phyloP scores from a whole-genome alignment of 2,797 vertebrate genomes.

The Craterocephalus amniculus region DNA sequence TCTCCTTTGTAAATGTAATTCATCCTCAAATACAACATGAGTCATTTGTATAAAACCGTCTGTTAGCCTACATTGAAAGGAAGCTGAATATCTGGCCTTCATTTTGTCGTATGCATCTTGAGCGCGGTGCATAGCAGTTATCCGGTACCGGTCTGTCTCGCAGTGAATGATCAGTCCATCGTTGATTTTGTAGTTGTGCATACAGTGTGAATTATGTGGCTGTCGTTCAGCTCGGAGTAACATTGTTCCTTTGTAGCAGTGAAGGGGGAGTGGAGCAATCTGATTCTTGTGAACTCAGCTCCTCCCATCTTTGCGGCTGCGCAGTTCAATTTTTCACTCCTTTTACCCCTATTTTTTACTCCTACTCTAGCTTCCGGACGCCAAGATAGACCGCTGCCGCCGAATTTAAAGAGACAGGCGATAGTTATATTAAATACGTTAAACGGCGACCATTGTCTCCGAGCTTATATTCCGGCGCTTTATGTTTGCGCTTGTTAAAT shows the following conservation, averaged over 20 bases:
- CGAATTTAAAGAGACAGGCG: conserved; percentile 89
- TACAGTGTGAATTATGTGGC: conserved; percentile 16
- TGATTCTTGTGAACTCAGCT: conserved; percentile 66
- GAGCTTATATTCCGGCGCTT: conserved; percentile 63
- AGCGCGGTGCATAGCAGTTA: not conserved
- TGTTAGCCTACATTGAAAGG: not conserved
- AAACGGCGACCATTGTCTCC: conserved; percentile 81
- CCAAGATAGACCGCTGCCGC: conserved; percentile 84
- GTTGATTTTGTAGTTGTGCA: not conserved
- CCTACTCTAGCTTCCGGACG: conserved; percentile 85
- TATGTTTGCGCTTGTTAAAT: conserved; percentile 31
- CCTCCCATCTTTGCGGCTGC: conserved; percentile 74
- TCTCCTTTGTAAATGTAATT: conserved; percentile 24
- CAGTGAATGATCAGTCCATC: not conserved
- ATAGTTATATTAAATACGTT: conserved; percentile 82
- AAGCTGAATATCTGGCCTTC: not conserved
- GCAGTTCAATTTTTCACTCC: conserved; percentile 69
- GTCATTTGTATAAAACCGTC: conserved; percentile 16
- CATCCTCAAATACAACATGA: not conserved
- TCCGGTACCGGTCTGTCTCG: not conserved
- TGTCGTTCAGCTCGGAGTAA: conserved; percentile 35
- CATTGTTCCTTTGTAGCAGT: conserved; percentile 78
- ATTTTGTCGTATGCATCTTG: not conserved
- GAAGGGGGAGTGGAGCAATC: conserved; percentile 75
- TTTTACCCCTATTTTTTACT: conserved; percentile 64